These are phyloP conservation scores for Psylliodes chrysocephalus DNA, from an alignment of 2,888 invertebrate species.

Conservation along the genomic window DNA sequence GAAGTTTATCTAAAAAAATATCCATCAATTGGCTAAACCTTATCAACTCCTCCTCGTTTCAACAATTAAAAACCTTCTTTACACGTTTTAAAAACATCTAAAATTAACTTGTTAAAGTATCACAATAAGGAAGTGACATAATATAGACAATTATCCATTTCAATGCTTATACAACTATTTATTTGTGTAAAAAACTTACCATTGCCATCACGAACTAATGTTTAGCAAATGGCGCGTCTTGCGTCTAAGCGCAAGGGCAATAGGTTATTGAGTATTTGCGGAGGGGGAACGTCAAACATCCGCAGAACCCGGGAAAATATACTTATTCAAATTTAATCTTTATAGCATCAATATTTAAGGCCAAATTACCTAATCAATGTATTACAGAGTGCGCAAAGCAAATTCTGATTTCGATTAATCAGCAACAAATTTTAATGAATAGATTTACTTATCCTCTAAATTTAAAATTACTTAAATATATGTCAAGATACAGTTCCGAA, in stretches of 20 bases:
- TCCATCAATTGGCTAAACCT: background rate
- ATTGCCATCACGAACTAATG: constrained; percentile 63
- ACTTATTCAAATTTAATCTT: constrained; percentile 23
- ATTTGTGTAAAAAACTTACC: constrained; percentile 59
- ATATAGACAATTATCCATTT: constrained; percentile 7
- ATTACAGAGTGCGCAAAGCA: background rate
- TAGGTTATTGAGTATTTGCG: constrained; percentile 54
- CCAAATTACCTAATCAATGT: background rate
- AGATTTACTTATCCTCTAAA: background rate
- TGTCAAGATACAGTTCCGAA: background rate
- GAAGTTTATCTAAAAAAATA: constrained; percentile 59
- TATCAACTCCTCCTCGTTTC: constrained; percentile 24
- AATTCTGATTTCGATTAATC: background rate
- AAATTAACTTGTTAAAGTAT: constrained; percentile 2
- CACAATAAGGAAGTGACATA: constrained; percentile 20
- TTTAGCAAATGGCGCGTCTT: constrained; percentile 66
- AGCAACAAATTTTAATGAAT: background rate
- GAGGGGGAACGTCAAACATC: constrained; percentile 54
- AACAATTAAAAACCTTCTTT: background rate
- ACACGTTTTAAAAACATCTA: background rate
- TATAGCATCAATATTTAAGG: constrained; percentile 7
- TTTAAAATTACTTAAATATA: background rate
- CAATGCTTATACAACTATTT: constrained; percentile 22
- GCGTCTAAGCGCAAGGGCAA: constrained; percentile 61
- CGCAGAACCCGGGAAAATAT: constrained; percentile 55